Percentiles rank a stretch among this genome's conserved stretches.
phyloP scores from a whole-genome alignment of 2,113 vertebrate species.

The Phylloscopus trochiloides region DNA sequence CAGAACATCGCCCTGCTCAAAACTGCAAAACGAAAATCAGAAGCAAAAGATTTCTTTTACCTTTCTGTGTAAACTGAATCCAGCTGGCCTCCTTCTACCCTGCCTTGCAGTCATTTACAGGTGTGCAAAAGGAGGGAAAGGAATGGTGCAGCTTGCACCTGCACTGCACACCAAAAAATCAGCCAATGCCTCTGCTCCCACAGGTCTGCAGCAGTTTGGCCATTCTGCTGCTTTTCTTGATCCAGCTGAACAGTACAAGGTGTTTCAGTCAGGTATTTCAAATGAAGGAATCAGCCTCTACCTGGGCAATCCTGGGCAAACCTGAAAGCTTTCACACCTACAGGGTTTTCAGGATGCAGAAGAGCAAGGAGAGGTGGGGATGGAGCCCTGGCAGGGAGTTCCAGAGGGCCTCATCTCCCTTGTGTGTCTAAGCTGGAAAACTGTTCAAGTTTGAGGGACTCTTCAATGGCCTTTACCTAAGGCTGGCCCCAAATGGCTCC shows the following conservation, averaged over 20 bases:
- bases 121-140: background rate
- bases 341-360: background rate
- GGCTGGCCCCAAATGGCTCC: background rate
- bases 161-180: background rate
- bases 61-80: conserved; percentile 14
- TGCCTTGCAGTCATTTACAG: conserved; percentile 19
- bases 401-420: background rate
- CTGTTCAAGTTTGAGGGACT: background rate
- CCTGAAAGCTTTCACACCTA: background rate
- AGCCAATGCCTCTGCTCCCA: background rate
- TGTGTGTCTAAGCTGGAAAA: background rate
- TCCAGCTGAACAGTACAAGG: background rate
- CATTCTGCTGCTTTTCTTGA: background rate
- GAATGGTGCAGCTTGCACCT: background rate
- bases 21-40: background rate
- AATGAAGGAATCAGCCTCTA: background rate
- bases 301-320: background rate
- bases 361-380: background rate
- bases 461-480: fast-evolving
- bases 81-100: conserved; percentile 1
- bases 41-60: conserved; percentile 19
- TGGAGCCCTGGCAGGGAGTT: background rate
- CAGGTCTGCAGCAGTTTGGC: background rate
- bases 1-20: background rate
- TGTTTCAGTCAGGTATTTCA: fast-evolving